Evolutionary conservation across 2,113 vertebrate genomes (phyloP), one percentile per base, ranked within the genome.

Genomic region (Theristicus caerulescens): DNA sequence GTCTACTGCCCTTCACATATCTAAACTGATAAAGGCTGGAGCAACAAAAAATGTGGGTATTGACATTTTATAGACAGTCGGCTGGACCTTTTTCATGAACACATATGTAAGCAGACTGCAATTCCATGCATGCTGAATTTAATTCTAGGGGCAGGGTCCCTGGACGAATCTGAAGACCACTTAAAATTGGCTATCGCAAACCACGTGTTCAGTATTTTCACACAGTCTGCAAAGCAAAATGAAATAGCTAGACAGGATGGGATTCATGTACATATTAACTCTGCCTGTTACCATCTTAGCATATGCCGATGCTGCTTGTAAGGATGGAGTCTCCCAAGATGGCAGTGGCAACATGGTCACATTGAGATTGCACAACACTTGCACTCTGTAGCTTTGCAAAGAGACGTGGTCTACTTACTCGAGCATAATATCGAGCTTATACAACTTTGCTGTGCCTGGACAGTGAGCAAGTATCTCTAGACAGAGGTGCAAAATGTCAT

Each of bases 71-170:
- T 44, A 74, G 72, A 24, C 9, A 74, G 47, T 66, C 2, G 0
- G 9, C 14, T 51, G 17, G 22, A 81, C 14, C 4, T n/a, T 89
- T 91, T 57, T 18, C 42, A 40, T 57, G 58, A 78, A 49, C 17
- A 67, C 4, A 24, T 13, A 36, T 15, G 9, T 64, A 54, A 55
- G 34, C 5, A 70, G 29, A 64, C 14, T 62, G 42, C 2, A 72
- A 27, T 70, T 80, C 16, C 36, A 78, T 31, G 13, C 40, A 78
- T 34, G 24, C 1, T 74, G 49, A 79, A 90, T 44, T 72, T 57
- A 57, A 51, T 72, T 11, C 40, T n/a, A 14, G 6, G 22, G 15
- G 2, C 26, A 34, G 6, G 0, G 0, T 61, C 72, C 20, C 32
- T 51, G 17, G 32, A n/a, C 1, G 80, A 59, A 62, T 42, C 34